These are phyloP conservation scores for Ptilorrhoa leucosticta DNA, from an alignment of 2,113 vertebrate genomes.

Conservation along the genomic window DNA sequence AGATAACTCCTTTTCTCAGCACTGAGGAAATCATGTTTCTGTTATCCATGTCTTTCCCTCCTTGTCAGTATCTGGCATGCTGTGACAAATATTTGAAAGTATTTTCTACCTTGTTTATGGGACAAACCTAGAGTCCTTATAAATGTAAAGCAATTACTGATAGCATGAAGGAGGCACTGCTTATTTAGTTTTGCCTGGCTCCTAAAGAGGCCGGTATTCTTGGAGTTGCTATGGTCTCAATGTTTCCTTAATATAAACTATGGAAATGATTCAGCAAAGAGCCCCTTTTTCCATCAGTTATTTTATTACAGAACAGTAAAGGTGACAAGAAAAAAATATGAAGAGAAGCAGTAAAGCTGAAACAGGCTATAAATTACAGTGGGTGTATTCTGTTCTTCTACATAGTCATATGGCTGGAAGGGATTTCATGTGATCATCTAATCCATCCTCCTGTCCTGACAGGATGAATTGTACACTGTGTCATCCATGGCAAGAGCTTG, in stretches of 20 bases:
- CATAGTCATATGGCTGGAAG: neutral
- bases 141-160: neutral
- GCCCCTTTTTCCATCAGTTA: neutral
- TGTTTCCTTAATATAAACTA: neutral
- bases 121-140: neutral
- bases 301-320: neutral
- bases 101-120: neutral
- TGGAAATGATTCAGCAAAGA: neutral
- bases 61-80: neutral
- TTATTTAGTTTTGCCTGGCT: neutral
- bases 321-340: neutral
- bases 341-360: neutral
- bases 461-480: neutral
- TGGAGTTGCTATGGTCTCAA: neutral
- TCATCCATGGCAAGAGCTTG: neutral
- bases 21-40: neutral
- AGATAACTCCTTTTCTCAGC: neutral
- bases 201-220: neutral
- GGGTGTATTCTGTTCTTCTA: neutral
- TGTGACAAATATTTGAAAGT: neutral
- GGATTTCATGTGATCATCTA: neutral
- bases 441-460: neutral
- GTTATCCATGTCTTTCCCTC: neutral
- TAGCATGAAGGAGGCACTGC: neutral
- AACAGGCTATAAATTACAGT: slow-evolving; percentile 3